A percentile compares a stretch with the other conserved stretches of the same genome.
These are phyloP conservation scores for Oconnorella tubifera DNA, from an alignment of 2,888 invertebrate genomes.

Conservation along the genomic window DNA sequence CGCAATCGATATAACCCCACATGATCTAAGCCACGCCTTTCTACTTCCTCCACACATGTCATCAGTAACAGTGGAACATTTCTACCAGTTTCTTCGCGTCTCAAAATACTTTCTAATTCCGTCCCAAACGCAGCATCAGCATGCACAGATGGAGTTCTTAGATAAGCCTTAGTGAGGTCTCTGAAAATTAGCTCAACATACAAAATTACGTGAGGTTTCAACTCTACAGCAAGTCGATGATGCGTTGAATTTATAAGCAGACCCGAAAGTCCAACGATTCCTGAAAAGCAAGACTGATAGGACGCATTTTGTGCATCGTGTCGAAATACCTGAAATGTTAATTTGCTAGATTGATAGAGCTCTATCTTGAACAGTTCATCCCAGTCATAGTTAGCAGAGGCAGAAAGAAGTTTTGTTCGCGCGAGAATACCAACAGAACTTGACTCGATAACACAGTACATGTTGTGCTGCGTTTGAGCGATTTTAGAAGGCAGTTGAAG, in stretches of 20 bases:
- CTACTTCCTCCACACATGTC: background rate
- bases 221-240: slow-evolving; percentile 6
- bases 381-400: slow-evolving; percentile 97
- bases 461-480: too few species aligned
- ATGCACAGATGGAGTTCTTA: slow-evolving; percentile 61
- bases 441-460: slow-evolving; percentile 96
- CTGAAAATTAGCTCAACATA: slow-evolving; percentile 66
- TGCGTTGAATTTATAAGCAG: slow-evolving; percentile 2
- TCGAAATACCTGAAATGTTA: slow-evolving; percentile 97
- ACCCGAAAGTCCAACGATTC: slow-evolving; percentile 26
- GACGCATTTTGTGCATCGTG: slow-evolving; percentile 88
- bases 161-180: slow-evolving; percentile 81
- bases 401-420: slow-evolving; percentile 88
- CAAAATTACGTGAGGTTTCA: background rate
- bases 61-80: background rate
- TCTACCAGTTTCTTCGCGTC: background rate
- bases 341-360: slow-evolving; percentile 85
- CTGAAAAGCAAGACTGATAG: slow-evolving; percentile 39
- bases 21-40: background rate
- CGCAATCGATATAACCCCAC: background rate
- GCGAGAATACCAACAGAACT: slow-evolving; percentile 88
- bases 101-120: background rate
- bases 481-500: too few species aligned
- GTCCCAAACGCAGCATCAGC: slow-evolving; percentile 60
- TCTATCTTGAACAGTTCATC: slow-evolving; percentile 98